These are phyloP conservation scores for Gobio gobio DNA, from an alignment of 2,113 vertebrate genomes.

Conservation along the genomic window DNA sequence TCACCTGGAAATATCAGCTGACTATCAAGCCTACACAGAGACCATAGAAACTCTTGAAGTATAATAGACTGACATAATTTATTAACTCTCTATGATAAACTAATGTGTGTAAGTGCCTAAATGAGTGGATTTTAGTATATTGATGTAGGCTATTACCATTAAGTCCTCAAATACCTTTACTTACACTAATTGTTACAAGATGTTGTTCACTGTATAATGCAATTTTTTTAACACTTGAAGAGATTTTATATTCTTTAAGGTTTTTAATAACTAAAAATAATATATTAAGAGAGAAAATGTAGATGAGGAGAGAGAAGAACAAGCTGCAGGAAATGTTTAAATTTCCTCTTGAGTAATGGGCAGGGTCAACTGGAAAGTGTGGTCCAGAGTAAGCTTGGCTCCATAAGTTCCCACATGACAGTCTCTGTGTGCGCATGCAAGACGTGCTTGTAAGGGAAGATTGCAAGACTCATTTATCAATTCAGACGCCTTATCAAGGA, in stretches of 20 bases:
- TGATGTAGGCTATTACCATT: background rate
- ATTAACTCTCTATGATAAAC: background rate
- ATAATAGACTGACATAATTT: background rate
- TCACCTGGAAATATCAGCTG: background rate
- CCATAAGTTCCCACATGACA: slow-evolving; percentile 22
- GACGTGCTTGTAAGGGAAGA: background rate
- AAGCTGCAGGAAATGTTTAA: slow-evolving; percentile 76
- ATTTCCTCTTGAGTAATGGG: slow-evolving; percentile 77
- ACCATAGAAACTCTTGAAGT: background rate
- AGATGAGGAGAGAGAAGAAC: slow-evolving; percentile 51
- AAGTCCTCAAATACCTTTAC: background rate
- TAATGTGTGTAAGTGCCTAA: background rate
- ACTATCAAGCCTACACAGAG: background rate
- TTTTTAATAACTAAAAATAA: background rate
- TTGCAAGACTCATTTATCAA: background rate
- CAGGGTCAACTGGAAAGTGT: slow-evolving; percentile 52
- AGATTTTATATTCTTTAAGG: background rate
- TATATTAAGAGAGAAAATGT: slow-evolving; percentile 42
- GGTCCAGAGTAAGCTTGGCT: slow-evolving; percentile 23
- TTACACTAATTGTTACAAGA: background rate
- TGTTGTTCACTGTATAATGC: background rate
- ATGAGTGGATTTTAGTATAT: background rate
- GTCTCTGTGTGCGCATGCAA: slow-evolving; percentile 47
- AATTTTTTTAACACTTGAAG: background rate
- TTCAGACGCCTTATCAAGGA: background rate